Percentiles rank a stretch among this genome's conserved stretches.
Conservation (phyloP, 2,113 vertebrate genomes). For the Chaetorhynchus papuensis region DNA sequence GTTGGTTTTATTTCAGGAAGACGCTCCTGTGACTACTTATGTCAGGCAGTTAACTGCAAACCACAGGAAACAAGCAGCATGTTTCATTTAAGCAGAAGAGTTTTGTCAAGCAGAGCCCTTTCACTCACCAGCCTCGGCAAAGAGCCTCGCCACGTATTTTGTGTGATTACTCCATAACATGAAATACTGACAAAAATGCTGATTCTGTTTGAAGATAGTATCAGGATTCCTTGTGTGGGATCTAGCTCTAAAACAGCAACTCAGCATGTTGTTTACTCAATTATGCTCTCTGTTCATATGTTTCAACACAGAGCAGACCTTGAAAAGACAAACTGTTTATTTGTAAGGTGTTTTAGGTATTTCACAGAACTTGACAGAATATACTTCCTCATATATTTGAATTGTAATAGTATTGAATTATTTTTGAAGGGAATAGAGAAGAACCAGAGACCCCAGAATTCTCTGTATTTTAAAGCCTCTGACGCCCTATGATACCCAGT, state of each 20-base stretch:
- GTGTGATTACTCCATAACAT: background rate
- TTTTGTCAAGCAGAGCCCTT: background rate
- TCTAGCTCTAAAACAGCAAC: background rate
- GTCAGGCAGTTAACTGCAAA: background rate
- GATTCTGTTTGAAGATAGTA: background rate
- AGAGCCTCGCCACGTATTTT: background rate
- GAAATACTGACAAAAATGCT: background rate
- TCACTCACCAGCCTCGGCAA: background rate
- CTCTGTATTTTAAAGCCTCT: background rate
- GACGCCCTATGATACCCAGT: background rate
- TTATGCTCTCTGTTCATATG: background rate
- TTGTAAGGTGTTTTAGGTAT: background rate
- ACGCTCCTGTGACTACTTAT: background rate
- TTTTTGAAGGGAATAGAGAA: background rate
- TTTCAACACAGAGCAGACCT: background rate
- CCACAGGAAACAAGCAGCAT: background rate
- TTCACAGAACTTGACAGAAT: background rate
- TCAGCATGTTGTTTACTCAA: background rate
- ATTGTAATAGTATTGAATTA: background rate
- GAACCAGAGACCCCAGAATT: background rate
- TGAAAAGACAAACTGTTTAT: background rate
- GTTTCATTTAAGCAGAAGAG: background rate
- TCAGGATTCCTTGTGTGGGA: background rate
- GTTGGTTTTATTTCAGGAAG: background rate
- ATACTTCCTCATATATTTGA: background rate